Percentiles rank a stretch among this genome's conserved stretches.
Evolutionary conservation across 2,797 vertebrate genomes (phyloP).

Genomic region (Prunella strophiata): DNA sequence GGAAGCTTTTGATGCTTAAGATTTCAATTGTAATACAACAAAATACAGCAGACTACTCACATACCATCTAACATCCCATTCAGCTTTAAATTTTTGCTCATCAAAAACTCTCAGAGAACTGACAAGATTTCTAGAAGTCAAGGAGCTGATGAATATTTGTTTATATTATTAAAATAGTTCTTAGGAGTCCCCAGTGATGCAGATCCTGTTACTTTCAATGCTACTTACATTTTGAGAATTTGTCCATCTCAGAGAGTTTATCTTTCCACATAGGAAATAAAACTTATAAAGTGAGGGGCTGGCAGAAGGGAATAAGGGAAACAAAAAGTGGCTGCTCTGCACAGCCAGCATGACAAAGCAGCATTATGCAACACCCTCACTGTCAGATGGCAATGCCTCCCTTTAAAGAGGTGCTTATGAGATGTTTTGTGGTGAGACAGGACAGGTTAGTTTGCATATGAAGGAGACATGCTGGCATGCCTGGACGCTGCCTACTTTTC

Average conservation of each 20-base stretch:
- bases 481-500: not conserved
- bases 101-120: not conserved
- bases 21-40: not conserved
- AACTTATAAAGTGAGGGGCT: not conserved
- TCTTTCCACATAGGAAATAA: not conserved
- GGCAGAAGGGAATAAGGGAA: not conserved
- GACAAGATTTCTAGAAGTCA: not conserved
- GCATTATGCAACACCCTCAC: fast-evolving
- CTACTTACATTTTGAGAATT: not conserved
- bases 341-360: not conserved
- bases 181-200: not conserved
- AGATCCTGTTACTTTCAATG: not conserved
- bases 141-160: not conserved
- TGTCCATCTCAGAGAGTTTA: not conserved
- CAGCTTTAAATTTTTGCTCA: not conserved
- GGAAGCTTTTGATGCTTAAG: not conserved
- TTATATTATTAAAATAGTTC: not conserved
- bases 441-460: not conserved
- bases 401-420: not conserved
- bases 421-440: not conserved
- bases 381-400: not conserved
- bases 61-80: not conserved
- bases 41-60: not conserved
- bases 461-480: not conserved
- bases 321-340: not conserved